A percentile compares a stretch with the other conserved stretches of the same genome.
Evolutionary conservation across 2,888 invertebrate species (phyloP).

Genomic region (Melanargia galathea): DNA sequence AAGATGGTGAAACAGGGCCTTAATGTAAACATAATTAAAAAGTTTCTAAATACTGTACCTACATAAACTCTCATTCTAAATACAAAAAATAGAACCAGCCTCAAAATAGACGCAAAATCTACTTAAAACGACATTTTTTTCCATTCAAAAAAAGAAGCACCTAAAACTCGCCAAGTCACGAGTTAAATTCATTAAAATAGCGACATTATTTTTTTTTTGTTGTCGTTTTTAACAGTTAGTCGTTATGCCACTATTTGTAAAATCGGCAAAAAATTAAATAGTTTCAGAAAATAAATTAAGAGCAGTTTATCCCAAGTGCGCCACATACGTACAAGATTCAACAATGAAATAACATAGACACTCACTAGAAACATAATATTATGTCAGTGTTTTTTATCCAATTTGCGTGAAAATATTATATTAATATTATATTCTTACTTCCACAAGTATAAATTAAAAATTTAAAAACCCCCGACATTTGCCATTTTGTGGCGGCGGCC

Average conservation of each 20-base stretch:
- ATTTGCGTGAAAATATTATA: no score
- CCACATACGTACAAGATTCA: no score
- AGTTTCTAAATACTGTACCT: background rate
- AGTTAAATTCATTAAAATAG: constrained; percentile 7
- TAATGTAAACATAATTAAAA: background rate
- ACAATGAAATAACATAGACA: no score
- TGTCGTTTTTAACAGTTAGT: constrained; percentile 12
- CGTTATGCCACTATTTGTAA: constrained; percentile 18
- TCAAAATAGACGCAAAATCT: background rate
- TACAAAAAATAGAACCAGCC: background rate
- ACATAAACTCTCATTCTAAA: background rate
- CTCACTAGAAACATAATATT: no score
- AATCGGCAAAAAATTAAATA: constrained; percentile 22
- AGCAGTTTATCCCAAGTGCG: no score
- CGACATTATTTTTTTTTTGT: background rate
- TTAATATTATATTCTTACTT: no score
- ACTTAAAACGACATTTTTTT: constrained; percentile 14
- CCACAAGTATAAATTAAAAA: no score
- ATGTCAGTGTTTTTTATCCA: no score
- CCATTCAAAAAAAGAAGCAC: constrained; percentile 7
- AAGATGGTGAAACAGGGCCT: no score
- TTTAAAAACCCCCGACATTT: no score
- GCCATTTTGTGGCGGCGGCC: no score
- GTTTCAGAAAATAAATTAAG: constrained; percentile 12
- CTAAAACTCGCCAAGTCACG: constrained; percentile 13